phyloP scores from a whole-genome alignment of 2,888 invertebrate genomes.

The Eupithecia subfuscata region DNA sequence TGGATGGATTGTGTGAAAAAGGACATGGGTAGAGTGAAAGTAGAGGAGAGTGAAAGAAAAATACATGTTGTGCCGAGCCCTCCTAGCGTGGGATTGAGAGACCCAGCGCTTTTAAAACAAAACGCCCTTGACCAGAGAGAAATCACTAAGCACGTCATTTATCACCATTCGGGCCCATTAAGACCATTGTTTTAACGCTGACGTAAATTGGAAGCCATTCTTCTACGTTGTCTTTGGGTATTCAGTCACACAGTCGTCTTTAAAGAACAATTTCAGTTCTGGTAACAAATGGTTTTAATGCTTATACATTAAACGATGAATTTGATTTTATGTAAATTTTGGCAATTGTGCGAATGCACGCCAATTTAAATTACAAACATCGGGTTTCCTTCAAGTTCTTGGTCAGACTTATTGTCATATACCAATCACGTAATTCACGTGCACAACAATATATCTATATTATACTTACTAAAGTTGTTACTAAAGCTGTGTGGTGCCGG shows the following conservation, averaged over 20 bases:
- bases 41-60: too few species aligned
- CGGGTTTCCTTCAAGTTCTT: background rate
- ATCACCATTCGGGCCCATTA: background rate
- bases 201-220: slow-evolving; percentile 3
- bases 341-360: background rate
- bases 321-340: background rate
- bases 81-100: too few species aligned
- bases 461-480: too few species aligned
- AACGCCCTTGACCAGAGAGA: background rate
- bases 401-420: background rate
- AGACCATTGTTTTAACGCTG: background rate
- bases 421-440: background rate
- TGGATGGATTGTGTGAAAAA: too few species aligned
- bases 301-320: background rate
- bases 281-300: background rate
- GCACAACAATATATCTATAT: too few species aligned
- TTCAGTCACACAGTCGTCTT: background rate
- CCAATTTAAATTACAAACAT: background rate
- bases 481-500: too few species aligned
- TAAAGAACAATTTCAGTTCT: background rate
- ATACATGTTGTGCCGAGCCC: too few species aligned
- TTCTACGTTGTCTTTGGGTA: background rate
- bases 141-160: background rate
- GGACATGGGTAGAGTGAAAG: too few species aligned
- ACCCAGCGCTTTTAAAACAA: background rate